Evolutionary conservation across 64 coral and sea anemone genomes (phyloP).

Genomic region (Trachythela sp.): DNA sequence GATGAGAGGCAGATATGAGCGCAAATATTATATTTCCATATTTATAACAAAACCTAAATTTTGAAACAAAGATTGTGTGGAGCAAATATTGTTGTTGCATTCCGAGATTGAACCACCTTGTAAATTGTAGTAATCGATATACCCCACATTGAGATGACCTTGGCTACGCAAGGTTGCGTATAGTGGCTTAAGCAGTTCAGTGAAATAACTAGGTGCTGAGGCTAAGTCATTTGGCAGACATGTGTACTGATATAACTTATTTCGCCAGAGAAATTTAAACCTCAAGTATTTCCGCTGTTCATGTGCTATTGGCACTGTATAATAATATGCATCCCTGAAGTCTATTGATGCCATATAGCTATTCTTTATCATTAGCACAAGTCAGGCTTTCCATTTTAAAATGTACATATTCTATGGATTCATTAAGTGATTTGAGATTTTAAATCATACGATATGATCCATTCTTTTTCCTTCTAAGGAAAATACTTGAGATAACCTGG

Average conservation of each 20-base stretch:
- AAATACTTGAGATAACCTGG: too few species aligned
- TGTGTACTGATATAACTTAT: neutral
- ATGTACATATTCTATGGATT: slow-evolving; percentile 40
- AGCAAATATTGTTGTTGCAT: neutral
- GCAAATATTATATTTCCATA: neutral
- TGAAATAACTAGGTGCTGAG: neutral
- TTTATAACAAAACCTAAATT: neutral
- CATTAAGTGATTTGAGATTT: slow-evolving; percentile 39
- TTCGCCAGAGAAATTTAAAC: neutral
- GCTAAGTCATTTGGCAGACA: neutral
- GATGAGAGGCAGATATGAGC: neutral
- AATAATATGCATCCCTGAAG: neutral
- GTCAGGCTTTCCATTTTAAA: slow-evolving; percentile 39
- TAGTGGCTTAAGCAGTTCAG: neutral
- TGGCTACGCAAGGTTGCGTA: slow-evolving; percentile 17
- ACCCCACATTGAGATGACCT: slow-evolving; percentile 25
- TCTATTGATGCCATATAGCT: slow-evolving; percentile 40
- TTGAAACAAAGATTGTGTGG: neutral
- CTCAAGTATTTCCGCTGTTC: too few species aligned
- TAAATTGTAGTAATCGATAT: neutral
- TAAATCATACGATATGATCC: slow-evolving; percentile 37
- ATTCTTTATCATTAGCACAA: slow-evolving; percentile 37
- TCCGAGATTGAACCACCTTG: neutral
- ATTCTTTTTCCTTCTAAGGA: slow-evolving; percentile 23
- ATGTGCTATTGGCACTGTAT: too few species aligned